A percentile compares a stretch with the other conserved stretches of the same genome.
phyloP scores from a whole-genome alignment of 2,797 vertebrate species.

The Siniperca scherzeri region DNA sequence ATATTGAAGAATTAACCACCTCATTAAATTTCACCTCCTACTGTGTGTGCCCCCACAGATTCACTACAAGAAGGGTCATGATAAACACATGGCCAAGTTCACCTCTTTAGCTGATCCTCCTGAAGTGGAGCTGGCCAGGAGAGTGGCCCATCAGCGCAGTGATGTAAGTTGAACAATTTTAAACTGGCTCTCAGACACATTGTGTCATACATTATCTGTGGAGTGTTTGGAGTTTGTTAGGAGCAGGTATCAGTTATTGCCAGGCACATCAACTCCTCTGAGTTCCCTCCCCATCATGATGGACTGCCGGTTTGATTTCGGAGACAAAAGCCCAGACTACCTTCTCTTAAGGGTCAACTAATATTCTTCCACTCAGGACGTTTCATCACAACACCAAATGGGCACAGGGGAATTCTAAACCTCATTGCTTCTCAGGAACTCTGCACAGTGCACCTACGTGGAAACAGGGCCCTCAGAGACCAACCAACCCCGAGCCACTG shows the following conservation, averaged over 20 bases:
- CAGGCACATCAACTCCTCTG: background rate
- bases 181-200: background rate
- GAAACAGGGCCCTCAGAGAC: slow-evolving; percentile 31
- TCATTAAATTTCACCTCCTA: slow-evolving; percentile 21
- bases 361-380: background rate
- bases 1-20: slow-evolving; percentile 24
- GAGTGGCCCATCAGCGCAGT: slow-evolving; percentile 91
- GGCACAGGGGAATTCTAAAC: background rate
- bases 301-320: background rate
- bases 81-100: slow-evolving; percentile 90
- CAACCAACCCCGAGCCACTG: slow-evolving; percentile 31
- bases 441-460: slow-evolving; percentile 1
- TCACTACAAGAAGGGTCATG: slow-evolving; percentile 94
- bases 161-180: slow-evolving; percentile 87
- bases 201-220: background rate
- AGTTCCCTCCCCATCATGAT: too few relatives aligned
- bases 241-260: background rate
- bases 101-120: slow-evolving; percentile 92
- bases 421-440: background rate
- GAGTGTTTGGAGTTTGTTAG: background rate
- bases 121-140: slow-evolving; percentile 93
- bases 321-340: background rate
- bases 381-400: background rate
- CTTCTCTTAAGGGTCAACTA: background rate
- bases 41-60: slow-evolving; percentile 82